Percentiles rank a stretch among this genome's conserved stretches.
Evolutionary conservation across 2,888 invertebrate species (phyloP).

Genomic region (Hoplodrina ambigua): DNA sequence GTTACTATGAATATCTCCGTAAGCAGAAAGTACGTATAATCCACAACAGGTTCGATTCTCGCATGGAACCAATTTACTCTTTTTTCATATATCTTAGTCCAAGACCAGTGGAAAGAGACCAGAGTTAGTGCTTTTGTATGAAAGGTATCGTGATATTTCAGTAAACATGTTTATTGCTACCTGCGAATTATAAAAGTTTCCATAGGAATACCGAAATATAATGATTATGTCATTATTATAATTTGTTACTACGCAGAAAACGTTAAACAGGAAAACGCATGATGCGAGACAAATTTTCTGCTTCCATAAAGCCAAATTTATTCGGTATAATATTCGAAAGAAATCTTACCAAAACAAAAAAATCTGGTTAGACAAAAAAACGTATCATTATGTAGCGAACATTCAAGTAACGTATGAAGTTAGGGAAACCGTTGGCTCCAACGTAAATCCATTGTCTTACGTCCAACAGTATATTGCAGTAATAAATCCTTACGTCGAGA

Average conservation of each 20-base stretch:
- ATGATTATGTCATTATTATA: background rate
- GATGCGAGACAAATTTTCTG: conserved; percentile 5
- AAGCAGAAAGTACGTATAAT: no score
- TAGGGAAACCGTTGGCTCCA: conserved; percentile 69
- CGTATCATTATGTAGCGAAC: conserved; percentile 47
- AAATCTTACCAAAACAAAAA: conserved; percentile 6
- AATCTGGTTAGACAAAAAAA: conserved; percentile 41
- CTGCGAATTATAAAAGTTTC: background rate
- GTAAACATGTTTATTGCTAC: background rate
- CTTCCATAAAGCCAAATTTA: background rate
- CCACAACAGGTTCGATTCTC: no score
- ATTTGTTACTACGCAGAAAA: background rate
- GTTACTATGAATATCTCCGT: no score
- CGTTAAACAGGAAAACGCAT: background rate
- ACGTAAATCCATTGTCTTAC: conserved; percentile 70
- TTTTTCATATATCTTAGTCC: no score
- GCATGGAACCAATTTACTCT: no score
- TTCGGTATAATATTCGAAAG: conserved; percentile 1
- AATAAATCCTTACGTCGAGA: conserved; percentile 79
- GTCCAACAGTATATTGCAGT: conserved; percentile 76
- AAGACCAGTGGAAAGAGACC: no score
- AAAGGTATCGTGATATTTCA: background rate
- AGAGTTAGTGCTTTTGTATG: no score
- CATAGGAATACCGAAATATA: conserved; percentile 3
- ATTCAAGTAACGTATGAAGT: conserved; percentile 58